Evolutionary conservation across 2,113 vertebrate genomes (phyloP), one percentile per base, ranked within the genome.

Genomic region (Setophaga petechia): DNA sequence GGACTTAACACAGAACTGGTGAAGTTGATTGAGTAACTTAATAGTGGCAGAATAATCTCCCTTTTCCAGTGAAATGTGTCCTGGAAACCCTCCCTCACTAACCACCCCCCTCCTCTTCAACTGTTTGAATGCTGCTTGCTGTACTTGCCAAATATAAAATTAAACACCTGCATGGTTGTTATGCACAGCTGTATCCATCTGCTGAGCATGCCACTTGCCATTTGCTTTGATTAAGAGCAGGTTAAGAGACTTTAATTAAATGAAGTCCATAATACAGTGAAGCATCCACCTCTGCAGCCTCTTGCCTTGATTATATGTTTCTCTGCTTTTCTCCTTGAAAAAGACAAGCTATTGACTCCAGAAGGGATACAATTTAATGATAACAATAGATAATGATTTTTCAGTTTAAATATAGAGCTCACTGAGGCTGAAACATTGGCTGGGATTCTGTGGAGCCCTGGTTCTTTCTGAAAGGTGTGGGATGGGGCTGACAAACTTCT

Each of bases 191-290:
- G 90, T 90, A 93, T 78, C 93, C 94, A 95, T 93, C 88, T 96
- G 95, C 94, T 95, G 88, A 95, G 72, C 75, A n/a, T 89, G 55
- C 73, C 65, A 75, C 91, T 94, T 94, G 71, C 66, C 68, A 90
- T 96, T 94, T 95, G 76, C 90, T 88, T 93, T 95, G 94, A 97
- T 96, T 95, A 97, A 97, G 93, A 94, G 94, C 85, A 89, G 51
- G 94, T 91, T 93, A 96, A 95, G 88, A 94, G 72, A 65, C 82
- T 94, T 96, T 96, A 96, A 96, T 96, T 95, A 96, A 94, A 74
- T 78, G 78, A 90, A 94, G 79, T 93, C 88, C 9, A 16, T 85
- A 90, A 91, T 84, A 91, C 28, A 44, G 59, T 84, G 81, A 90
- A 96, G 75, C 76, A 91, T 84, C 39, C 28, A 85, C 75, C 68